Evolutionary conservation across 37 sponge, comb jelly and placozoan genomes (phyloP), one percentile per base, ranked within the genome.

Genomic region (Haliclona indistincta): DNA sequence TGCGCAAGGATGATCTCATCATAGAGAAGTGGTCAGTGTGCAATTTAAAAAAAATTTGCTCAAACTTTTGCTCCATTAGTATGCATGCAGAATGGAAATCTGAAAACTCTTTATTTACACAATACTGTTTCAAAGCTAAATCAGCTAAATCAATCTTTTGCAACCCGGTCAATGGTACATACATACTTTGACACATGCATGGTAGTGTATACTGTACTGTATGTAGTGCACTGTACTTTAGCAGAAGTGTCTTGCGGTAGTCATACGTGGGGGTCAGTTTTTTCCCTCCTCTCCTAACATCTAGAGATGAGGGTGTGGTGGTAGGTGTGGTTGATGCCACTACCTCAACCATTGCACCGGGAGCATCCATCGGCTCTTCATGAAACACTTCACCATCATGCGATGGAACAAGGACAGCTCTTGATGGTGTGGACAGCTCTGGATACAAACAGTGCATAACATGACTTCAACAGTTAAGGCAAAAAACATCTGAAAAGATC

Each of bases 1-100:
- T 67, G 84, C 84, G 84, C 84, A 84, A 84, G 84, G 84, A 84
- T 84, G 77, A 60, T 66, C 77, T 84, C 84, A 23, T 84, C 84
- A 84, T 45, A 47, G 84, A 67, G 77, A 56, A 39, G 2, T 22
- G 17, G 52, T 49, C 17, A n/a, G 10, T 60, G 25, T 36, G 34
- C 3, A 33, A 34, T n/a, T n/a, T n/a, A n/a, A n/a, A n/a, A n/a
- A n/a, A n/a, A n/a, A n/a, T n/a, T n/a, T n/a, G n/a, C n/a, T n/a
- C n/a, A n/a, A n/a, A n/a, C n/a, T n/a, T n/a, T n/a, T n/a, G n/a
- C n/a, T n/a, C n/a, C n/a, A n/a, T n/a, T n/a, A n/a, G n/a, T n/a
- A n/a, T n/a, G n/a, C n/a, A n/a, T n/a, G n/a, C n/a, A n/a, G n/a
- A n/a, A n/a, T n/a, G n/a, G n/a, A n/a, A n/a, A n/a, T n/a, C n/a